phyloP scores from a whole-genome alignment of 35 echinoderm and acorn worm genomes.

The Ophioderma brevispina region DNA sequence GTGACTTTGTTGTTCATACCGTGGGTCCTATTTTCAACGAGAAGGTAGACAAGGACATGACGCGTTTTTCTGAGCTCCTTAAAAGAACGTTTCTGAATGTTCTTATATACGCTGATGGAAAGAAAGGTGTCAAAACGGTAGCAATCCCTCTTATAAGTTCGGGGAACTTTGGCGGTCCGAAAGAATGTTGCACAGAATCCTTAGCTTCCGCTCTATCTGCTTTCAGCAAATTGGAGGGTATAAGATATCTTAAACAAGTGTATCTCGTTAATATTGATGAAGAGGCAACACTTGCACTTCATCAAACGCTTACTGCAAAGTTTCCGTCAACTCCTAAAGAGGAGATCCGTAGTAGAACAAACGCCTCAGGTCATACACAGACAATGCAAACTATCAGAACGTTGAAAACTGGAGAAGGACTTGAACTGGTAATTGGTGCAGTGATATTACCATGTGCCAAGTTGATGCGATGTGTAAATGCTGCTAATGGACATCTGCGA shows the following conservation, averaged over 20 bases:
- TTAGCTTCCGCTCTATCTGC: not conserved
- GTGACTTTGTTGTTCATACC: not conserved
- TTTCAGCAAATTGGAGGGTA: not conserved
- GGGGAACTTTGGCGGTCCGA: not conserved
- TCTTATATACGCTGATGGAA: not conserved
- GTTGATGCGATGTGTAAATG: not conserved
- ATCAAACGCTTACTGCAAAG: not conserved
- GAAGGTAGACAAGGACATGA: not conserved
- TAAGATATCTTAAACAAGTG: not conserved
- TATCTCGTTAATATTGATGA: constrained; percentile 2
- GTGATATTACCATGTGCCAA: not conserved
- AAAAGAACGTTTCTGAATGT: constrained; percentile 13
- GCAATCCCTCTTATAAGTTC: constrained; percentile 30
- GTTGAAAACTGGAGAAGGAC: not conserved
- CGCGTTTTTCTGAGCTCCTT: not conserved
- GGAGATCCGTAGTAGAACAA: no score
- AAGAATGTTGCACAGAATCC: constrained; percentile 11
- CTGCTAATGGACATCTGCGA: not conserved
- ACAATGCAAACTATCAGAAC: no score
- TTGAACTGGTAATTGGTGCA: not conserved
- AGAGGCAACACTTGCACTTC: not conserved
- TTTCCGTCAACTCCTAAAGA: not conserved
- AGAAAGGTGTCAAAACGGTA: not conserved
- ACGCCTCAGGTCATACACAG: no score
- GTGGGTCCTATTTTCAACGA: not conserved